phyloP scores from a whole-genome alignment of 2,113 vertebrate genomes.

The Empidonax alnorum region DNA sequence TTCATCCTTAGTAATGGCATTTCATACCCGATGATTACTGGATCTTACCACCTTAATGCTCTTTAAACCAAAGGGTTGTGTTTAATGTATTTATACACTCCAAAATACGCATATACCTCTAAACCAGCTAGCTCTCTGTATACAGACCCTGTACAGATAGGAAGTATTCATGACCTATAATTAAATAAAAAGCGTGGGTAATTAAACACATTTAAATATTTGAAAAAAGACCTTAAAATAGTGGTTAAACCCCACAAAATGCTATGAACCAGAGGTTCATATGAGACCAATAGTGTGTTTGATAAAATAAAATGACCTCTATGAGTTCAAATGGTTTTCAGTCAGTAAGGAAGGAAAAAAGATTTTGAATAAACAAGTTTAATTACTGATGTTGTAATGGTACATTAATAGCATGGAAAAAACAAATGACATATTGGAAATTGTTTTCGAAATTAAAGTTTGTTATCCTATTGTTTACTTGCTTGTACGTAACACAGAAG shows the following conservation, averaged over 20 bases:
- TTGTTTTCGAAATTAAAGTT: not conserved
- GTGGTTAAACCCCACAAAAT: not conserved
- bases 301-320: not conserved
- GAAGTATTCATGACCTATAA: not conserved
- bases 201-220: not conserved
- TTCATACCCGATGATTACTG: not conserved
- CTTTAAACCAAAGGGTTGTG: not conserved
- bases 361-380: slow-evolving; percentile 4
- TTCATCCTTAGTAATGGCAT: not conserved
- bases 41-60: not conserved
- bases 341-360: not conserved
- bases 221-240: not conserved
- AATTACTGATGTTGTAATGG: not conserved
- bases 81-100: not conserved
- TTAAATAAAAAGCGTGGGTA: not conserved
- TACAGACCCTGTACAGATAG: not conserved
- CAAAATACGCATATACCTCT: not conserved
- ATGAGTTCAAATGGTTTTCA: not conserved
- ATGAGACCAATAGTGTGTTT: not conserved
- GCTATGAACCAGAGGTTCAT: not conserved
- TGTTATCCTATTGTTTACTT: not conserved
- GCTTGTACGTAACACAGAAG: not conserved
- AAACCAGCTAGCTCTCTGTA: not conserved
- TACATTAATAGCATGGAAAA: not conserved
- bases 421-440: not conserved